Evolutionary conservation across 2,797 vertebrate genomes (phyloP).

Genomic region (Phylloscopus collybita): DNA sequence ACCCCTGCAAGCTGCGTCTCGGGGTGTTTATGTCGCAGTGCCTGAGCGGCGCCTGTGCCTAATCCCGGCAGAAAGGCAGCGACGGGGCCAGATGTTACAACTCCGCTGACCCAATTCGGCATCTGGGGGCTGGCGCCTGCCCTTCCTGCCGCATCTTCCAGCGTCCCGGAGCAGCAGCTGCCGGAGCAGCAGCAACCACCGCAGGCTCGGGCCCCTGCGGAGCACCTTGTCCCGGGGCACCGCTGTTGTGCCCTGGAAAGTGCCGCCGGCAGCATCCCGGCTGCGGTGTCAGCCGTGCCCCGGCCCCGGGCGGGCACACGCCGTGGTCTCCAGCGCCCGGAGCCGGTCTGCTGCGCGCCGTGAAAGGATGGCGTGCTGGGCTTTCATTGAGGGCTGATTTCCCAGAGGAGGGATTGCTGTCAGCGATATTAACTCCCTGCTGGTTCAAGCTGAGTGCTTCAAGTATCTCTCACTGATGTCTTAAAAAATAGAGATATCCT

Average conservation of each 20-base stretch:
- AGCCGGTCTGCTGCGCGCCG: fast-evolving
- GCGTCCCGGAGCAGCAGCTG: not conserved
- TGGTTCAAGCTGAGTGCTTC: not conserved
- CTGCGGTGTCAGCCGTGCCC: fast-evolving
- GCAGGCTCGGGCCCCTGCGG: too few species aligned
- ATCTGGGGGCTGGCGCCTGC: not conserved
- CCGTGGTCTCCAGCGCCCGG: fast-evolving
- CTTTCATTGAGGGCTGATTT: not conserved
- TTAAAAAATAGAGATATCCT: not conserved
- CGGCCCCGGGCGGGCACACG: fast-evolving
- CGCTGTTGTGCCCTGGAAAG: fast-evolving
- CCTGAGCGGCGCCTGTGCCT: fast-evolving
- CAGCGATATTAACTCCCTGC: not conserved
- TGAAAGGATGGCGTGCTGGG: not conserved
- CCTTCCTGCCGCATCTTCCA: not conserved
- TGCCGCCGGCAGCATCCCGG: not conserved
- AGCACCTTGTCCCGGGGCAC: fast-evolving
- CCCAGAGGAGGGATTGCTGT: not conserved
- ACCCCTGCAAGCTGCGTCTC: fast-evolving
- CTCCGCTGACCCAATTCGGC: not conserved
- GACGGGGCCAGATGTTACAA: not conserved
- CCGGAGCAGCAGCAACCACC: not conserved
- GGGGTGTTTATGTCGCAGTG: fast-evolving
- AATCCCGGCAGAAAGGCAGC: not conserved
- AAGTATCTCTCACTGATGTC: not conserved